phyloP scores from a whole-genome alignment of 2,113 vertebrate species.

The Muscicapa adusta region DNA sequence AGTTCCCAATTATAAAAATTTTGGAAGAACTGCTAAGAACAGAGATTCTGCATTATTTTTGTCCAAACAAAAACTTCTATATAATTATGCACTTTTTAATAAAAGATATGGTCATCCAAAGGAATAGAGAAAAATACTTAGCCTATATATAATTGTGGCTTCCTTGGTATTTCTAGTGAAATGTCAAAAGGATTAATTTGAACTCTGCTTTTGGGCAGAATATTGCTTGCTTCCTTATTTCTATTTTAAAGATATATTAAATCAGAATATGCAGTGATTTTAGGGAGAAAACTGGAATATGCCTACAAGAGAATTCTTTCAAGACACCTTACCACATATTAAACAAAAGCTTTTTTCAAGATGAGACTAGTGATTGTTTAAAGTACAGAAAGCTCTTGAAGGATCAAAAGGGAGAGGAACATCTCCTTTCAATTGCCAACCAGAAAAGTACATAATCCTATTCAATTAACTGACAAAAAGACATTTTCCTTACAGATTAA shows the following conservation, averaged over 20 bases:
- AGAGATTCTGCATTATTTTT: background rate
- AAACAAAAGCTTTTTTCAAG: background rate
- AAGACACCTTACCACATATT: background rate
- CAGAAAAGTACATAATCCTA: conserved; percentile 29
- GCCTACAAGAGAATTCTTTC: background rate
- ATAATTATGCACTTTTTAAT: background rate
- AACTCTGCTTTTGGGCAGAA: background rate
- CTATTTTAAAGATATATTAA: background rate
- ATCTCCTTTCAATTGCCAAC: background rate
- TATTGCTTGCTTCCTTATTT: background rate
- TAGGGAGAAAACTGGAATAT: background rate
- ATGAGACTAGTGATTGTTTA: background rate
- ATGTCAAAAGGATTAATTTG: background rate
- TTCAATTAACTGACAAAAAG: conserved; percentile 43
- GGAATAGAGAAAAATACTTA: background rate
- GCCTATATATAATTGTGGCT: background rate
- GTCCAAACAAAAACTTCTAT: background rate
- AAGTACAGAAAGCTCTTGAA: conserved; percentile 32
- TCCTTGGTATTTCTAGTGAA: background rate
- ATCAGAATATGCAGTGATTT: background rate
- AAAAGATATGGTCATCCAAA: background rate
- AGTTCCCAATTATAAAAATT: background rate
- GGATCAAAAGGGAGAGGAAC: conserved; percentile 19
- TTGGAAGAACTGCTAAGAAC: background rate
- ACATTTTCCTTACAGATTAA: conserved; percentile 13